These are phyloP conservation scores for Drosophila micromelanica DNA, from an alignment of 1,140 invertebrate species.

Conservation along the genomic window DNA sequence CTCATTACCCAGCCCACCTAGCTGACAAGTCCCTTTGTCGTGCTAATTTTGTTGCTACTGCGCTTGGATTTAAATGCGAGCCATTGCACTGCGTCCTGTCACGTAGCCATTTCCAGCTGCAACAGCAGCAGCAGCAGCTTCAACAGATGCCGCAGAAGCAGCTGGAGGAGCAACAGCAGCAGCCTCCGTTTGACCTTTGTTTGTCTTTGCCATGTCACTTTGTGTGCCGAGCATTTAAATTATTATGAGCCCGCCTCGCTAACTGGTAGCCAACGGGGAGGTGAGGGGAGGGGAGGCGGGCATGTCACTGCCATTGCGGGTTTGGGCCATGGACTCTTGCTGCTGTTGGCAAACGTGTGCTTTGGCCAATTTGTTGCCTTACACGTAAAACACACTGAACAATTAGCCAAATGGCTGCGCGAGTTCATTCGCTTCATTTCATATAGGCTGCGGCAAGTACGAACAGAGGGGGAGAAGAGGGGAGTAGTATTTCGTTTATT, in stretches of 20 bases:
- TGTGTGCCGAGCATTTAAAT: constrained; percentile 83
- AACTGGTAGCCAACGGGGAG: constrained; percentile 12
- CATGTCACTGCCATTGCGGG: constrained; percentile 37
- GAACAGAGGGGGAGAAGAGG: not conserved
- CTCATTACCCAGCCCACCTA: constrained; percentile 15
- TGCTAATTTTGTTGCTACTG: constrained; percentile 76
- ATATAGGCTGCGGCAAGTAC: constrained; percentile 19
- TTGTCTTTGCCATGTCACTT: constrained; percentile 80
- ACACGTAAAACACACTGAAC: constrained; percentile 82
- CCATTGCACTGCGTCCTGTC: constrained; percentile 78
- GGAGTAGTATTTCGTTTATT: not conserved
- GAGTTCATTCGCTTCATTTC: constrained; percentile 30
- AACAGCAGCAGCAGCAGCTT: constrained; percentile 9
- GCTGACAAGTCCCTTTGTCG: constrained; percentile 62
- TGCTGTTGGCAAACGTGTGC: constrained; percentile 66
- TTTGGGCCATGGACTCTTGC: constrained; percentile 4
- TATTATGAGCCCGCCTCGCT: constrained; percentile 70
- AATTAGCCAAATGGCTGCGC: constrained; percentile 76
- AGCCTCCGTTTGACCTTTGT: constrained; percentile 70
- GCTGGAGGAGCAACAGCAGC: constrained; percentile 14
- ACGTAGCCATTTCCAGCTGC: constrained; percentile 79
- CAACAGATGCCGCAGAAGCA: not conserved
- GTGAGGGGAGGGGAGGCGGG: too few species aligned
- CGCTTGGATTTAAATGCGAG: constrained; percentile 77
- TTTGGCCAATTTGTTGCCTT: constrained; percentile 79